These are phyloP conservation scores for Drosophila parabipectinata DNA, from an alignment of 1,140 invertebrate genomes.

Conservation along the genomic window DNA sequence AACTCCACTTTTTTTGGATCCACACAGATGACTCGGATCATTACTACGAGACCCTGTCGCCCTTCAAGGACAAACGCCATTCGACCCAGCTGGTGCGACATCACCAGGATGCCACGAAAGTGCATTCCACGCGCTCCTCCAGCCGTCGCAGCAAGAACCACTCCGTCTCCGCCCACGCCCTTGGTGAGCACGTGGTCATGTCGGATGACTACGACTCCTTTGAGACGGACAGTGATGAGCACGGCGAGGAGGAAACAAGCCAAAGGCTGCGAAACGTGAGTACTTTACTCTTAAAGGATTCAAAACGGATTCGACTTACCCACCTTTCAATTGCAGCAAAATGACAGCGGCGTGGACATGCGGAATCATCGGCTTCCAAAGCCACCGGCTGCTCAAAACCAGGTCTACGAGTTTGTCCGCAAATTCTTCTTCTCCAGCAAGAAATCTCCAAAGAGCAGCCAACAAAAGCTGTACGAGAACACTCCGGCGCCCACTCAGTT, in stretches of 20 bases:
- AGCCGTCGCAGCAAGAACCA: conserved; percentile 61
- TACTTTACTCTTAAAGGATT: not conserved
- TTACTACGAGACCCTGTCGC: conserved; percentile 86
- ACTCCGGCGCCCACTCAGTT: conserved; percentile 61
- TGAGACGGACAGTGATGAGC: conserved; percentile 86
- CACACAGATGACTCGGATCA: conserved; percentile 85
- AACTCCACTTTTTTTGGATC: not conserved
- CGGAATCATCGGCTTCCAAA: conserved; percentile 86
- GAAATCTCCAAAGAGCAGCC: conserved; percentile 85
- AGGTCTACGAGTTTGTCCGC: conserved; percentile 85
- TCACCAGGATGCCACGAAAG: conserved; percentile 41
- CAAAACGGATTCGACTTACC: not conserved
- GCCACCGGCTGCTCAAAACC: conserved; percentile 85
- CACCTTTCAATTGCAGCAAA: conserved; percentile 56
- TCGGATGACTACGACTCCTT: conserved; percentile 87
- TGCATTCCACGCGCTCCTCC: conserved; percentile 36
- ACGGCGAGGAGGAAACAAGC: conserved; percentile 84
- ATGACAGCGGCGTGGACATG: conserved; percentile 85
- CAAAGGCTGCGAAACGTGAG: conserved; percentile 75
- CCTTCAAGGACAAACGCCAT: conserved; percentile 70
- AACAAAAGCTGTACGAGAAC: conserved; percentile 80
- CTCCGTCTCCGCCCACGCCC: conserved; percentile 60
- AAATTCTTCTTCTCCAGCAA: conserved; percentile 86
- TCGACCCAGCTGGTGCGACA: conserved; percentile 53
- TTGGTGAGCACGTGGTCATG: conserved; percentile 58